Evolutionary conservation across 2,797 vertebrate genomes (phyloP).

Genomic region (Natrix natrix): DNA sequence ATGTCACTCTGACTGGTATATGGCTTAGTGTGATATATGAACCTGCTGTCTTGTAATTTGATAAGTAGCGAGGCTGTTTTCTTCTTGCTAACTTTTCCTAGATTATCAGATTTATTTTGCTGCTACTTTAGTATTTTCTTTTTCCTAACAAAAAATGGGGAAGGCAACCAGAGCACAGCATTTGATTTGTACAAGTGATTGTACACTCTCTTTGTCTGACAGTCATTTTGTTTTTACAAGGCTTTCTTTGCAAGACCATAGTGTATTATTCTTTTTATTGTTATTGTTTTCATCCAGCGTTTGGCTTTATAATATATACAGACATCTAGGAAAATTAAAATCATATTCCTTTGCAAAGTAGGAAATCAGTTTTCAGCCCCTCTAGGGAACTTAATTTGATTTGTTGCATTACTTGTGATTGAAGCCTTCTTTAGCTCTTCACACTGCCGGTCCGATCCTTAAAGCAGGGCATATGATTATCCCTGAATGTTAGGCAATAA

Average conservation of each 20-base stretch:
- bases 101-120: not conserved
- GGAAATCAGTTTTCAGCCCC: not conserved
- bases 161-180: accelerated
- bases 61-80: not conserved
- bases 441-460: not conserved
- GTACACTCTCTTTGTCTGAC: not conserved
- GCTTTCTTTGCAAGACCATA: not conserved
- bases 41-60: not conserved
- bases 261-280: not conserved
- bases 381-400: not conserved
- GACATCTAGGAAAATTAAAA: not conserved
- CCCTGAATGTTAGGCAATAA: not conserved
- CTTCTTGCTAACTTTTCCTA: not conserved
- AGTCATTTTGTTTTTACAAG: not conserved
- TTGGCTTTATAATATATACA: not conserved
- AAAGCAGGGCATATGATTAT: not conserved
- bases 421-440: not conserved
- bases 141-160: not conserved
- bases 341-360: not conserved
- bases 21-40: not conserved
- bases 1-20: not conserved
- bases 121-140: not conserved
- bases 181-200: not conserved
- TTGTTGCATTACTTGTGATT: not conserved
- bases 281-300: not conserved